Evolutionary conservation across 2,797 vertebrate genomes (phyloP), one percentile per base, ranked within the genome.

Genomic region (Channa striata): DNA sequence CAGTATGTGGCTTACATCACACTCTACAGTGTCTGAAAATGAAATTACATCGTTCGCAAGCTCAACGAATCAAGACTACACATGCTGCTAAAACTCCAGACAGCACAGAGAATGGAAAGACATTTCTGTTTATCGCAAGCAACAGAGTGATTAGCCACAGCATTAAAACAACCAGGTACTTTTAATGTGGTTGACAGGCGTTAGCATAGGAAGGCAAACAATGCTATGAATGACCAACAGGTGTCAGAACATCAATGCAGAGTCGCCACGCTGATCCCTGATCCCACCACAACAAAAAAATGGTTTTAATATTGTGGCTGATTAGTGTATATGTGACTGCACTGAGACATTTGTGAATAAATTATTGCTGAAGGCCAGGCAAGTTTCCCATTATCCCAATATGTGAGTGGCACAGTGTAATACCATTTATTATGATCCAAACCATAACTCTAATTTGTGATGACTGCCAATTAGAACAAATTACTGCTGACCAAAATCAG

Each of bases 1-100:
- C 73, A 71, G 62, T 20, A 67, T 73, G 77, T 62, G 50, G 77
- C 72, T 65, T 65, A 58, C 73, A 80, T 81, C 42, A 82, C 81
- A 82, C 72, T 68, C 50, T 25, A 33, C 48, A 47, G 57, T 12
- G 52, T 66, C 71, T 68, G 43, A 76, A 76, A 81, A 65, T 68
- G 20, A 65, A 83, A 80, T 46, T 42, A 46, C 53, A 72, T 67
- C 53, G 51, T 78, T 88, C 61, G 81, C 56, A 76, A 68, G 72
- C 60, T 68, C 33, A 47, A 34, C 42, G 59, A 79, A 50, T 64
- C 37, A 52, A 53, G 39, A 58, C 8, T 51, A 44, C 59, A 65
- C 61, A 74, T 59, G 17, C 47, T 65, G 72, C 57, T 70, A 71
- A 66, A 67, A 59, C 54, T 52, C 40, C 60, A 53, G 21, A 4